Evolutionary conservation across 1,140 invertebrate species (phyloP), one percentile per base, ranked within the genome.

Genomic region (Bicyclus anynana): DNA sequence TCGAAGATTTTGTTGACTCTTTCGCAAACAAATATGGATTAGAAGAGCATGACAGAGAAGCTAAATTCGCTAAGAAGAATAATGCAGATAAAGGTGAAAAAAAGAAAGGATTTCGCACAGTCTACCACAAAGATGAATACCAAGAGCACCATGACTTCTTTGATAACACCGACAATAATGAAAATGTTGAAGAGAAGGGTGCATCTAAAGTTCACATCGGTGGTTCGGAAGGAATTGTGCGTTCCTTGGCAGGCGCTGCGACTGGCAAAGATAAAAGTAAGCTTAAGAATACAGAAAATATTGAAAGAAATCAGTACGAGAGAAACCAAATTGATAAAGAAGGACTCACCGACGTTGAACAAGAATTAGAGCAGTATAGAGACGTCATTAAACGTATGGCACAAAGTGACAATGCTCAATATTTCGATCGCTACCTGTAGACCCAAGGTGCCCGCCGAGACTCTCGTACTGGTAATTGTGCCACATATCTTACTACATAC

Each of bases 41-140:
- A 18, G 75, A 77, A 62, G 69, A 77, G 35, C 44, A 70, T 18
- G 69, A 72, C 10, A 79, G 72, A 65, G 56, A 74, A 48, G 59
- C 65, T 13, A 71, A 72, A 6, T 79, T 67, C 20, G 53, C 56
- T 5, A 16, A 69, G 1, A 72, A 77, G 44, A 71, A 51, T 18
- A 73, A 76, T 53, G 53, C 72, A 23, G 62, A 92, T 65, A 94
- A 93, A 76, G 92, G 92, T 10, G 89, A 91, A 53, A 93, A 93
- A 62, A 92, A 91, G 10, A 92, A 90, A 29, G 92, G 92, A 10
- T 93, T 90, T 72, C 91, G 92, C 72, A 93, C 92, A 75, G 90
- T 93, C 12, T 93, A 93, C 63, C 92, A 91, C 69, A 94, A 94
- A 70, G 92, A 94, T 70, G 93, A 94, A 79, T 94, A 92, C 81